phyloP scores from a whole-genome alignment of 2,888 invertebrate species.

The Drosophila anomelani region DNA sequence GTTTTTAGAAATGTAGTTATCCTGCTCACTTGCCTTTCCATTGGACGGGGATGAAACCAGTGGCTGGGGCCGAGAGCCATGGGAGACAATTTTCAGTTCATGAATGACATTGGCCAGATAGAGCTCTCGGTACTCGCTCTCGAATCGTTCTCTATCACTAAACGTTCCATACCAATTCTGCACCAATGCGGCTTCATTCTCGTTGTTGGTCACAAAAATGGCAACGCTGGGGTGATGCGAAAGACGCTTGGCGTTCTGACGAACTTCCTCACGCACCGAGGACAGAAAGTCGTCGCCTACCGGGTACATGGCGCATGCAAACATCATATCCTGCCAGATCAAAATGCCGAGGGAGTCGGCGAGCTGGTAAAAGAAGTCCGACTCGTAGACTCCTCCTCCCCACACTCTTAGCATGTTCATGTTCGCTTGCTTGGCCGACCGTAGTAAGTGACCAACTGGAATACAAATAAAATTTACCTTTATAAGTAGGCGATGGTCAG shows the following conservation, averaged over 20 bases:
- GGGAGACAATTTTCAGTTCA: slow-evolving; percentile 85
- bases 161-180: slow-evolving; percentile 91
- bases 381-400: slow-evolving; percentile 99
- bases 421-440: slow-evolving; percentile 90
- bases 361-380: slow-evolving; percentile 93
- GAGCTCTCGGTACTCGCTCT: slow-evolving; percentile 91
- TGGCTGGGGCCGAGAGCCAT: slow-evolving; percentile 82
- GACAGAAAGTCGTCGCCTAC: slow-evolving; percentile 89
- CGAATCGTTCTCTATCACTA: slow-evolving; percentile 86
- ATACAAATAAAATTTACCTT: background rate
- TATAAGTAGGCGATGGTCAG: background rate
- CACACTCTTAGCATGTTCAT: slow-evolving; percentile 98
- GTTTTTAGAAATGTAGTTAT: slow-evolving; percentile 91
- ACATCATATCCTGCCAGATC: slow-evolving; percentile 99
- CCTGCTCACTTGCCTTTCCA: slow-evolving; percentile 88
- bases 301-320: slow-evolving; percentile 98
- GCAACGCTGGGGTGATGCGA: slow-evolving; percentile 94
- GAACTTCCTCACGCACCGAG: slow-evolving; percentile 90
- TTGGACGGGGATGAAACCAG: slow-evolving; percentile 97
- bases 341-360: slow-evolving; percentile 96
- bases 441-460: slow-evolving; percentile 87
- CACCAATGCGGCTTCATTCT: slow-evolving; percentile 95
- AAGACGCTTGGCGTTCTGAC: slow-evolving; percentile 92
- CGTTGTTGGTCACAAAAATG: slow-evolving; percentile 98
- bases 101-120: slow-evolving; percentile 91